A percentile compares a stretch with the other conserved stretches of the same genome.
These are phyloP conservation scores for Tyria jacobaeae DNA, from an alignment of 2,888 invertebrate genomes.

Conservation along the genomic window DNA sequence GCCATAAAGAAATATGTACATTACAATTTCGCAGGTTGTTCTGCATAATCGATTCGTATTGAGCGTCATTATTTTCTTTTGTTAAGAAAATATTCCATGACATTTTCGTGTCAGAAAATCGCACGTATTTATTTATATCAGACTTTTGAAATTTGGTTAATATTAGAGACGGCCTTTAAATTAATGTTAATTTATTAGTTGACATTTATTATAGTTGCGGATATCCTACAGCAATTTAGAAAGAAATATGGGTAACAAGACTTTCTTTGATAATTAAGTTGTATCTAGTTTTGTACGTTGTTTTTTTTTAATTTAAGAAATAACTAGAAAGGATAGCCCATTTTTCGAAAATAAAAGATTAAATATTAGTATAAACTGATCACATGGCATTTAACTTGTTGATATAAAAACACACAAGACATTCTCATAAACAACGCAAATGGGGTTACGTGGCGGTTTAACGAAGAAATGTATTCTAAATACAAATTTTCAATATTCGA, in stretches of 20 bases:
- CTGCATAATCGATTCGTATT: constrained; percentile 32
- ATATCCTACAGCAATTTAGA: constrained; percentile 3
- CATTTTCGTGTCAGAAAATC: constrained; percentile 5
- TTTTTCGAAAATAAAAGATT: too few relatives aligned
- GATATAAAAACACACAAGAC: not conserved
- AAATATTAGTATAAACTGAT: too few relatives aligned
- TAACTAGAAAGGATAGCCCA: not conserved
- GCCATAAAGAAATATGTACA: constrained; percentile 39
- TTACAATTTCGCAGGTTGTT: constrained; percentile 52
- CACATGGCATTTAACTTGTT: not conserved
- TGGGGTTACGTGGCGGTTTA: not conserved
- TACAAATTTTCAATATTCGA: not conserved
- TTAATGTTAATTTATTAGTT: constrained; percentile 2
- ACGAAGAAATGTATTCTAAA: not conserved
- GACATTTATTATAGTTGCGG: not conserved
- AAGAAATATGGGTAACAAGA: not conserved
- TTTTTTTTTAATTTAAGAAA: not conserved
- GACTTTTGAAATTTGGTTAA: not conserved
- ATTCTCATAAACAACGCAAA: not conserved
- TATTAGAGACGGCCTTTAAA: not conserved
- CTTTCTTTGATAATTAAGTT: constrained; percentile 2
- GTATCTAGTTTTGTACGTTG: not conserved
- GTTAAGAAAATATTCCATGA: constrained; percentile 15
- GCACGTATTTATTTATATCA: constrained; percentile 1
- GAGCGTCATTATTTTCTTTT: constrained; percentile 18